Base-by-base conservation (phyloP, 2,113 vertebrate genomes). In the Bostrychus sinensis region DNA sequence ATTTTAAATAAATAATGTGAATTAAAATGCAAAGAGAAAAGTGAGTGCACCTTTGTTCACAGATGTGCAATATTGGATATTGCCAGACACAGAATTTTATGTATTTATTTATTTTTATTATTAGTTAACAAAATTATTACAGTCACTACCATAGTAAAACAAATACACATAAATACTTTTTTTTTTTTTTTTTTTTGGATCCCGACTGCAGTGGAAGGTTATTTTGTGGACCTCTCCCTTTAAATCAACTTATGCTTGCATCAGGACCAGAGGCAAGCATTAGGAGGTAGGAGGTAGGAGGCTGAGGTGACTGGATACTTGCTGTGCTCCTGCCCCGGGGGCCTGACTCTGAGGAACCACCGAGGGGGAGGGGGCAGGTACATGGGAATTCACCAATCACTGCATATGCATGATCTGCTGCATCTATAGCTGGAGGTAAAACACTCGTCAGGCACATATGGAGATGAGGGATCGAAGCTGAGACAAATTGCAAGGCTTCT, bases 311-410 rank as follows among this genome's bases (percentile, higher is more conserved):
- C 28, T 78, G 56, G 62, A 75, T 74, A 59, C 70, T 82, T 68
- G 56, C 77, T 87, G 59, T 71, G 20, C 56, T 76, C 67, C 53
- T 74, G 58, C 75, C 79, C 77, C 53, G 25, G 84, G 77, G 77
- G 41, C 63, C n/a, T 10, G 59, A 76, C 85, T 77, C 78, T 66
- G 71, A 62, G 67, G 50, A 80, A 72, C 45, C 37, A 66, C 76
- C 12, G 68, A 60, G 50, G 75, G 61, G 41, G 46, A 13, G 75
- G 80, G 63, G 86, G 86, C 89, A 90, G 89, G 90, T 90, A 84
- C 83, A 74, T 77, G 77, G 86, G 86, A 88, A 90, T 89, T 86
- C 77, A 74, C 62, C 66, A 66, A 71, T 77, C 61, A 62, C 71
- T 87, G 75, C 78, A 85, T 86, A 89, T 87, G 79, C 73, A 90